phyloP scores from a whole-genome alignment of 2,113 vertebrate genomes.

The Brachyhypopomus occidentalis region DNA sequence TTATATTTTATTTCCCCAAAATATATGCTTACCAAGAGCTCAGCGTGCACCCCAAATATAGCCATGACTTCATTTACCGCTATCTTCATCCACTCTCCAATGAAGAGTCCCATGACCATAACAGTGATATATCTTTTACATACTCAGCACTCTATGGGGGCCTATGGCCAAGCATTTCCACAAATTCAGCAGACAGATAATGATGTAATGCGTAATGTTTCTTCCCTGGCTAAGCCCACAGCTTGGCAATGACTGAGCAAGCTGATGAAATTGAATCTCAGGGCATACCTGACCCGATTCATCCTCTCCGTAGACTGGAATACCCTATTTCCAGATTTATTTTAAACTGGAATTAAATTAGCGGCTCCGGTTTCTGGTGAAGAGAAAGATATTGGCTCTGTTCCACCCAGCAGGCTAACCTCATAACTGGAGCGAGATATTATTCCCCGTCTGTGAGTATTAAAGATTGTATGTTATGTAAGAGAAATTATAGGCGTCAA shows the following conservation, averaged over 20 bases:
- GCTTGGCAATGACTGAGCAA: conserved; percentile 61
- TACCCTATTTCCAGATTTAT: conserved; percentile 53
- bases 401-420: conserved; percentile 45
- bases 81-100: background rate
- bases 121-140: background rate
- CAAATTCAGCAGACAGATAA: conserved; percentile 23
- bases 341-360: conserved; percentile 55
- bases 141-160: conserved; percentile 12
- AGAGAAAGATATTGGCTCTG: conserved; percentile 67
- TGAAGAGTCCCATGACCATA: background rate
- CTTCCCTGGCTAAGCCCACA: conserved; percentile 58
- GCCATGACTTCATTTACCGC: background rate
- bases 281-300: conserved; percentile 23
- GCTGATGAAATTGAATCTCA: conserved; percentile 62
- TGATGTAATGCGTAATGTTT: conserved; percentile 37
- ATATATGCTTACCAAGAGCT: background rate
- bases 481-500: background rate
- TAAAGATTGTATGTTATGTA: conserved; percentile 12
- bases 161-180: background rate
- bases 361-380: conserved; percentile 54
- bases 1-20: background rate
- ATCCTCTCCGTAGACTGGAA: conserved; percentile 2
- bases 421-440: conserved; percentile 15
- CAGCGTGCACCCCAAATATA: background rate
- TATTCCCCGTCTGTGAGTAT: conserved; percentile 12